A percentile compares a stretch with the other conserved stretches of the same genome.
phyloP scores from a whole-genome alignment of 2,888 invertebrate species.

The Polydrusus cervinus region DNA sequence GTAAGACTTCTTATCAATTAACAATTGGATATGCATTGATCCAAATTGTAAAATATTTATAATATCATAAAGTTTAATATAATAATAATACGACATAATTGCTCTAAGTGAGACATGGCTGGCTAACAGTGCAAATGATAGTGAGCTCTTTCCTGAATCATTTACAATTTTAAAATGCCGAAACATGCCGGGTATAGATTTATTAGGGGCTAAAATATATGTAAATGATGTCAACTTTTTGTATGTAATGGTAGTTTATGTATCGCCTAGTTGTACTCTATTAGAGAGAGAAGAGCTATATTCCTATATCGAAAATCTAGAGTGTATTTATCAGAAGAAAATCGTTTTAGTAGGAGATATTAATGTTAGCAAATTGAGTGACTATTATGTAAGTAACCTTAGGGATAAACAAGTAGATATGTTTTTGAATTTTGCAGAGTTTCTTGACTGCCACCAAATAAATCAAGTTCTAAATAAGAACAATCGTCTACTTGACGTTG shows the following conservation, averaged over 20 bases:
- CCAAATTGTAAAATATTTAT: too few relatives aligned
- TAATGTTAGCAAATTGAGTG: slow-evolving; percentile 1
- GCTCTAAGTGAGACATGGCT: neutral
- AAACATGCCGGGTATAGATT: neutral
- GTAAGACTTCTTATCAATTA: too few relatives aligned
- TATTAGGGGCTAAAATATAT: neutral
- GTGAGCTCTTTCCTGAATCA: neutral
- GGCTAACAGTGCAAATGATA: neutral
- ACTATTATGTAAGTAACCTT: neutral
- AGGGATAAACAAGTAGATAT: neutral
- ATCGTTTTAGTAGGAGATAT: neutral
- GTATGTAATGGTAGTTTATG: too few relatives aligned
- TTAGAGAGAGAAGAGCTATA: neutral
- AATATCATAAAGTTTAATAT: too few relatives aligned
- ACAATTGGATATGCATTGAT: too few relatives aligned
- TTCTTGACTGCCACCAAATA: too few relatives aligned
- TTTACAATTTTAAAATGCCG: slow-evolving; percentile 1
- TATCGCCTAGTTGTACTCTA: neutral
- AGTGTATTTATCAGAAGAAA: slow-evolving; percentile 1
- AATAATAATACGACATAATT: neutral
- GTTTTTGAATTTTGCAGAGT: neutral
- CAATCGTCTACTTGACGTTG: neutral
- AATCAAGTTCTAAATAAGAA: neutral
- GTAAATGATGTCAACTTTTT: neutral
- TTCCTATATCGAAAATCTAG: neutral